These are phyloP conservation scores for Caenorhabditis japonica DNA, from an alignment of 2,888 invertebrate genomes.

Conservation along the genomic window DNA sequence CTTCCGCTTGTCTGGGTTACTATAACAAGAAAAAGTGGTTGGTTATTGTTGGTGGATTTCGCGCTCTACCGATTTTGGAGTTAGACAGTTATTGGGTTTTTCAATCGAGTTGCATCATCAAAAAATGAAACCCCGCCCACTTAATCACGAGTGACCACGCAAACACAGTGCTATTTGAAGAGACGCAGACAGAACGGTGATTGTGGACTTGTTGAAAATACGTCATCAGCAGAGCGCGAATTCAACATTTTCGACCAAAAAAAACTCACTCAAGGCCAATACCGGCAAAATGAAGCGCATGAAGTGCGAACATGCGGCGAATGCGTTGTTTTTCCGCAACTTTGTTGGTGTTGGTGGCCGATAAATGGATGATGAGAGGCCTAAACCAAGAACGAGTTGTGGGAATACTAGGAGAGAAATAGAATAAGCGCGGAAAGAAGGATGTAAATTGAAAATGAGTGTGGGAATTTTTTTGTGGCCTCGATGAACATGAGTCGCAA, in stretches of 20 bases:
- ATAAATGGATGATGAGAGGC: slow-evolving; percentile 12
- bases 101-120: no score
- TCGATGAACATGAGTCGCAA: no score
- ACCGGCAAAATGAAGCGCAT: slow-evolving; percentile 53
- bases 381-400: slow-evolving; percentile 24
- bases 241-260: no score
- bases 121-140: no score
- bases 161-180: no score
- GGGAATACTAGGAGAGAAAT: slow-evolving; percentile 2
- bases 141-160: no score
- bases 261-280: slow-evolving; percentile 49
- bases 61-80: neutral
- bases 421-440: slow-evolving; percentile 27
- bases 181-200: no score
- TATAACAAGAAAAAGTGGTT: neutral
- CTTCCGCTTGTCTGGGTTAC: slow-evolving; percentile 20
- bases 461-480: slow-evolving; percentile 1
- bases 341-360: slow-evolving; percentile 17
- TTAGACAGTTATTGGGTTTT: neutral
- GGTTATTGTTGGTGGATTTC: no score
- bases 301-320: slow-evolving; percentile 54
- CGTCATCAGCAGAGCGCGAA: no score
- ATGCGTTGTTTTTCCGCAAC: slow-evolving; percentile 38
- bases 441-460: slow-evolving; percentile 12
- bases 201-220: no score